phyloP scores from a whole-genome alignment of 2,888 invertebrate genomes.

The Trimorus sp. region DNA sequence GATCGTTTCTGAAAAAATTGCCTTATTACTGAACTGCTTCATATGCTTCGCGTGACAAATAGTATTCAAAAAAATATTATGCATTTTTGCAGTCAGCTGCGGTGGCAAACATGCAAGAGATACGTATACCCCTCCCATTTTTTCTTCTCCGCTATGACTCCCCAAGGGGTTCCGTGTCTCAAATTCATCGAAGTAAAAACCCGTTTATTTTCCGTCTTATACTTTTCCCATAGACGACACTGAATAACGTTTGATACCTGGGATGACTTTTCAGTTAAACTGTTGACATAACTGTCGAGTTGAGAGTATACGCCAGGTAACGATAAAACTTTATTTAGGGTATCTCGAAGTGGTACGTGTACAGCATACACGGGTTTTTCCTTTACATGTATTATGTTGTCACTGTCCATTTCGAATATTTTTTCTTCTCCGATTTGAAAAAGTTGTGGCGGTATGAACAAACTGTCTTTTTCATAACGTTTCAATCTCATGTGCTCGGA shows the following conservation, averaged over 20 bases:
- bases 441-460: background rate
- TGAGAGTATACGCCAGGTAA: background rate
- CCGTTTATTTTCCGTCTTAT: background rate
- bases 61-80: conserved; percentile 56
- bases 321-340: conserved; percentile 41
- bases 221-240: conserved; percentile 13
- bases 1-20: background rate
- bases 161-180: conserved; percentile 8
- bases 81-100: conserved; percentile 41
- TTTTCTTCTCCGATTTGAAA: background rate
- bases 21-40: conserved; percentile 38
- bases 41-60: conserved; percentile 19
- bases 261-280: background rate
- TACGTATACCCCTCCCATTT: conserved; percentile 39
- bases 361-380: conserved; percentile 35
- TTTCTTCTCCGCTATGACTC: conserved; percentile 13
- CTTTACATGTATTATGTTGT: conserved; percentile 34
- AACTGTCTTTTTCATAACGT: background rate
- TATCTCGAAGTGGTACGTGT: conserved; percentile 50
- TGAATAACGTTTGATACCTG: conserved; percentile 17
- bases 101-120: conserved; percentile 58
- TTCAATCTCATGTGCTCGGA: background rate
- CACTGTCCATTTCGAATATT: conserved; percentile 7
- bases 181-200: conserved; percentile 11
- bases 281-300: background rate